Base-by-base conservation (phyloP, 2,888 invertebrate species). In the Stomorhina lunata region DNA sequence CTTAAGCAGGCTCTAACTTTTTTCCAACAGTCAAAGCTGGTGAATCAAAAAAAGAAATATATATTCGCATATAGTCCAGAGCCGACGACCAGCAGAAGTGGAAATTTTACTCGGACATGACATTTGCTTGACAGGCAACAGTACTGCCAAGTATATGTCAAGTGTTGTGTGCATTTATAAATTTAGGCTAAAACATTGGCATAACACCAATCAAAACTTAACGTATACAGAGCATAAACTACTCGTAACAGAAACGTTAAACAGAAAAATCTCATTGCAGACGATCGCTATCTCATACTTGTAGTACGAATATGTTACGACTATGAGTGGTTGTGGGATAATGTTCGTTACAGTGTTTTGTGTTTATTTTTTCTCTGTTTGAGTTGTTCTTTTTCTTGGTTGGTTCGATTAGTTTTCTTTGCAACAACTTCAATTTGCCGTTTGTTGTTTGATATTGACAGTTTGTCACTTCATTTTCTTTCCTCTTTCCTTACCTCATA, bases 381-480 rank as follows among this genome's bases (percentile, higher is more conserved):
- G 25, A 29, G 48, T 48, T 59, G 59, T 37, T 59, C 7, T 27
- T 12, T 37, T 65, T 55, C 9, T 68, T n/a, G n/a, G 48, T 55
- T 43, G 9, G 27, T 48, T 65, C 9, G 71, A 68, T 68, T 57
- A 37, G 48, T 65, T 76, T 65, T 57, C 53, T 53, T 55, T 63
- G 43, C 55, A 72, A 65, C 77, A 77, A 57, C 77, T 75, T 77
- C 66, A 77, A 81, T 81, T 81, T 81, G 81, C 81, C 59, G 77
- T 83, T 84, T 84, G 81, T 71, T 80, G 78, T 81, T 80, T 55
- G 59, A 84, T 83, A 86, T 86, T 87, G 89, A 89, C 88, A 88
- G 87, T 88, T 87, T 88, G 88, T 88, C 88, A 88, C 86, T 88
- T 86, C 84, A 87, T 87, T 87, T 88, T 86, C 57, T 57, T 15